phyloP scores from a whole-genome alignment of 2,113 vertebrate species.

The Larimichthys crocea region DNA sequence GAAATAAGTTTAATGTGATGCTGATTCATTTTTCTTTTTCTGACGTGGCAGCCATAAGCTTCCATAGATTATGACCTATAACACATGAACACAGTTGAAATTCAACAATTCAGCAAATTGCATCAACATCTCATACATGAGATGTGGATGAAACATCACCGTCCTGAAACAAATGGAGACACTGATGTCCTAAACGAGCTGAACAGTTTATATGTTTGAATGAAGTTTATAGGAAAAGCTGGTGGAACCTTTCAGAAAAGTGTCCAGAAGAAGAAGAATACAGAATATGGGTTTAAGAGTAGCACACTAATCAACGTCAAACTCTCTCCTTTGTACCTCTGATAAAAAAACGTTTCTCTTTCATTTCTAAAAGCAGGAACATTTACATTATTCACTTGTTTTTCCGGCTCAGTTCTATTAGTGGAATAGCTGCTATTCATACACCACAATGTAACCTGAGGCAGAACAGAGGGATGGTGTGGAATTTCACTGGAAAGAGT shows the following conservation, averaged over 20 bases:
- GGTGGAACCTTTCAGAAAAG: neutral
- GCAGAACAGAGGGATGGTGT: constrained; percentile 54
- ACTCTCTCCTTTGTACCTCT: neutral
- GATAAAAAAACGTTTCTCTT: neutral
- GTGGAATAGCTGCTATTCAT: constrained; percentile 28
- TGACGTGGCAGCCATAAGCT: too few relatives aligned
- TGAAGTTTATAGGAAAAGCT: neutral
- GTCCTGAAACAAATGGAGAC: neutral
- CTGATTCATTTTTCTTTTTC: too few relatives aligned
- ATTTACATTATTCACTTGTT: neutral
- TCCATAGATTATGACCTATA: too few relatives aligned
- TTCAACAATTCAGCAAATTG: neutral
- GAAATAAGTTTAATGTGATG: too few relatives aligned
- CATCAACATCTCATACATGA: neutral
- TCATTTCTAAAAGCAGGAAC: neutral
- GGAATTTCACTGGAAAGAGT: constrained; percentile 63
- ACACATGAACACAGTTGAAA: neutral
- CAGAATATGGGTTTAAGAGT: neutral
- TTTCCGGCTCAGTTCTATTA: constrained; percentile 4
- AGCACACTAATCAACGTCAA: neutral
- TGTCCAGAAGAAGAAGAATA: neutral
- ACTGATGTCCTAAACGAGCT: neutral
- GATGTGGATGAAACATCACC: neutral
- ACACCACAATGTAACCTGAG: constrained; percentile 56
- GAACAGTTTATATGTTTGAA: neutral